Percentiles rank a stretch among this genome's conserved stretches.
Evolutionary conservation across 2,888 invertebrate species (phyloP).

Genomic region (Tipula unca): DNA sequence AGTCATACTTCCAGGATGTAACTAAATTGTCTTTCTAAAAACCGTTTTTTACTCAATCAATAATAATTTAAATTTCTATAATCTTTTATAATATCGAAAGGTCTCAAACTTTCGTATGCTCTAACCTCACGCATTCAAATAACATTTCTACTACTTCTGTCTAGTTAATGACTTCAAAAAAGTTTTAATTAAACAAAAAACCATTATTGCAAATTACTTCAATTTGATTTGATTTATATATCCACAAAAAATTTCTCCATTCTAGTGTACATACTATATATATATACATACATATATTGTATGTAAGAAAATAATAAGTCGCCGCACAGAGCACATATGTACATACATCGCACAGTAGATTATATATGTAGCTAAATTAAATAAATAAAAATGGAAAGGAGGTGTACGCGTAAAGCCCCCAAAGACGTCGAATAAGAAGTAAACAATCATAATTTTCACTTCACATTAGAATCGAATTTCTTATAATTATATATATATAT

Average conservation of each 20-base stretch:
- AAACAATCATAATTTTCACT: neutral
- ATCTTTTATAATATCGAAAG: neutral
- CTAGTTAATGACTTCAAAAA: neutral
- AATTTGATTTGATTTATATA: neutral
- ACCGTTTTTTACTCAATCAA: neutral
- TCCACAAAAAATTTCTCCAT: neutral
- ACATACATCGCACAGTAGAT: neutral
- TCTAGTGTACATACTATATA: neutral
- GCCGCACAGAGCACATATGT: neutral
- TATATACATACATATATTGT: neutral
- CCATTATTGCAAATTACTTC: neutral
- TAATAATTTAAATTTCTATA: neutral
- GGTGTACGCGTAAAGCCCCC: neutral
- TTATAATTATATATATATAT: neutral
- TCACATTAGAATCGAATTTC: neutral
- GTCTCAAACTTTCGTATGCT: neutral
- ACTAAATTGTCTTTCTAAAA: no score
- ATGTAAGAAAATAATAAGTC: neutral
- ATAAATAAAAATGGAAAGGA: slow-evolving; percentile 8
- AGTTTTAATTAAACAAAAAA: neutral
- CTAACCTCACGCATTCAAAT: neutral
- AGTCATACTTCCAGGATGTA: no score
- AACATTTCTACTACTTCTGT: neutral
- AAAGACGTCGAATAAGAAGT: neutral
- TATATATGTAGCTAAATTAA: neutral